Evolutionary conservation across 2,113 vertebrate species (phyloP).

Genomic region (Columba janthina): DNA sequence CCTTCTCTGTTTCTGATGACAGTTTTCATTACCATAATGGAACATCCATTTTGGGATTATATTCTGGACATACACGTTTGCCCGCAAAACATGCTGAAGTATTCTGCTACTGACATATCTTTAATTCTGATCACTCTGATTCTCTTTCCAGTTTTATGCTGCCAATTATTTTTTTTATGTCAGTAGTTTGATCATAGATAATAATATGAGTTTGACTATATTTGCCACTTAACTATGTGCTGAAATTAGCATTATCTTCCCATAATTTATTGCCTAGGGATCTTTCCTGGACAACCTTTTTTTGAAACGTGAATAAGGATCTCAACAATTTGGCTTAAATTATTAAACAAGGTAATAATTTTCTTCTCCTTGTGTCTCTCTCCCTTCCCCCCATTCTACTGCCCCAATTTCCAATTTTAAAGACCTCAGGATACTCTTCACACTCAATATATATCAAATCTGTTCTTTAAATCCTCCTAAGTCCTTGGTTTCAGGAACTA

Average conservation of each 20-base stretch:
- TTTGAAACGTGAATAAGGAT: neutral
- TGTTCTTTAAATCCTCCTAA: neutral
- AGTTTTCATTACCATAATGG: constrained; percentile 5
- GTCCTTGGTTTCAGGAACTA: neutral
- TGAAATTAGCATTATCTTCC: neutral
- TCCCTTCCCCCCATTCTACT: neutral
- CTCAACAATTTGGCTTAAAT: neutral
- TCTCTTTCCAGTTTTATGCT: neutral
- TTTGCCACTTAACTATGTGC: neutral
- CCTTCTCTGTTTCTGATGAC: neutral
- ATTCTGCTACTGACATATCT: neutral
- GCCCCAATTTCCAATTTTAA: neutral
- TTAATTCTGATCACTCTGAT: neutral
- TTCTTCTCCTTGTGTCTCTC: neutral
- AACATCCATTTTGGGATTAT: neutral
- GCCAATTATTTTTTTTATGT: neutral
- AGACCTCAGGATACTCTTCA: neutral
- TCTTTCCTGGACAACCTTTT: neutral
- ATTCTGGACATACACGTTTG: neutral
- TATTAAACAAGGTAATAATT: neutral
- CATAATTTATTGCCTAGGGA: neutral
- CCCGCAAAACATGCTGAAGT: neutral
- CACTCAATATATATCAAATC: neutral
- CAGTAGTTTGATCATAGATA: neutral
- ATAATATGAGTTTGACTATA: neutral